Evolutionary conservation across 2,113 vertebrate species (phyloP).

Genomic region (Nipponia nippon): DNA sequence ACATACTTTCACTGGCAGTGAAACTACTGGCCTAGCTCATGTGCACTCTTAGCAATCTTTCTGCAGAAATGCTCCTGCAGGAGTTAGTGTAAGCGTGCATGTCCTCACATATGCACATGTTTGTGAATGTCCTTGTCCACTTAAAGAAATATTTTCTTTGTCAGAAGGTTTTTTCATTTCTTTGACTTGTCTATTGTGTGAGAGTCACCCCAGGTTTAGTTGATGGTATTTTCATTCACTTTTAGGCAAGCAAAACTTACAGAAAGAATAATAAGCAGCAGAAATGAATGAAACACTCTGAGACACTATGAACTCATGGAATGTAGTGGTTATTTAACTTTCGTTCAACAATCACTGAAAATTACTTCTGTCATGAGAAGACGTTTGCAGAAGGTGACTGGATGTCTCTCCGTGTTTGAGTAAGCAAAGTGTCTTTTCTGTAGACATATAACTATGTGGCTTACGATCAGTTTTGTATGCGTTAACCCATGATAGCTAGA

Average conservation of each 20-base stretch:
- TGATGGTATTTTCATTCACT: background rate
- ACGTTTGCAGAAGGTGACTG: background rate
- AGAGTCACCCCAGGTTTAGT: background rate
- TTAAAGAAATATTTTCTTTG: background rate
- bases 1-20: background rate
- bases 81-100: accelerated
- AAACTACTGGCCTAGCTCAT: background rate
- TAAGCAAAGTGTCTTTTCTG: background rate
- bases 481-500: background rate
- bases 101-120: background rate
- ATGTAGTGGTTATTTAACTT: background rate
- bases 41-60: background rate
- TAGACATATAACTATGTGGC: background rate
- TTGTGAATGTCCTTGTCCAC: background rate
- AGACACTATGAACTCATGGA: background rate
- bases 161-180: background rate
- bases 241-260: background rate
- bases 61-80: background rate
- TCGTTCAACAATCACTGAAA: background rate
- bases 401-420: background rate
- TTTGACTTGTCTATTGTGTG: background rate
- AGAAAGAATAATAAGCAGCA: background rate
- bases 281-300: background rate
- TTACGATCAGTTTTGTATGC: background rate
- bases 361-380: background rate